Percentiles rank a stretch among this genome's conserved stretches.
phyloP scores from a whole-genome alignment of 92 coral and sea anemone genomes.

The Zoanthus sociatus region DNA sequence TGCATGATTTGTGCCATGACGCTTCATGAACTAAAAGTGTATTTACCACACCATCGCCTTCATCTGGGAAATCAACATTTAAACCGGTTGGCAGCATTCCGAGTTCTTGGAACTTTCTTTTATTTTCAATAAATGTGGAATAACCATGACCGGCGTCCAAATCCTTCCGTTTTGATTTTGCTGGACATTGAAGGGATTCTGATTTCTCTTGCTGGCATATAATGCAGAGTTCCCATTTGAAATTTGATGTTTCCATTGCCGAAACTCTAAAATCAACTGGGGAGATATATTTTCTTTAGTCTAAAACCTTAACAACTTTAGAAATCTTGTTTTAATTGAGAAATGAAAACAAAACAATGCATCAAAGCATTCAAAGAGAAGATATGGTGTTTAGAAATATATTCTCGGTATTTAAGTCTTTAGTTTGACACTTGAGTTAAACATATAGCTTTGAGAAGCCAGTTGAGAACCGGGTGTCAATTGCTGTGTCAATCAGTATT shows the following conservation, averaged over 20 bases:
- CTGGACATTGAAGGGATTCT: constrained; percentile 4
- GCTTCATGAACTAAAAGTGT: neutral
- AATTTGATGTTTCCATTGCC: neutral
- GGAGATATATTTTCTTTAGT: neutral
- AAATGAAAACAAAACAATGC: neutral
- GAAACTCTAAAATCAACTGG: constrained; percentile 5
- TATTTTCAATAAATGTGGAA: constrained; percentile 1
- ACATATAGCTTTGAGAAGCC: neutral
- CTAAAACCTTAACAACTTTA: neutral
- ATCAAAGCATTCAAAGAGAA: neutral
- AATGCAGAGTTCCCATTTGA: constrained; percentile 4
- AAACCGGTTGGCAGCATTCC: neutral
- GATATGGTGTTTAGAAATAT: neutral
- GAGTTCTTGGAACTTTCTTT: neutral
- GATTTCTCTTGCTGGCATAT: neutral
- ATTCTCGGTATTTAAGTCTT: neutral
- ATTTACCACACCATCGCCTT: constrained; percentile 1
- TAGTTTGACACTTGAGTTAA: constrained; percentile 2
- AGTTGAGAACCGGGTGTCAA: neutral
- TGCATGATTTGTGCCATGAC: constrained; percentile 1
- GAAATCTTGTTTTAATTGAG: neutral
- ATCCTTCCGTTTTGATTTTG: neutral
- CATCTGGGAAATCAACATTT: neutral
- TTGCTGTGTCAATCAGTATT: neutral
- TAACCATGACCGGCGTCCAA: constrained; percentile 5